Percentiles rank a stretch among this genome's conserved stretches.
Evolutionary conservation across 2,888 invertebrate species (phyloP).

Genomic region (Macrostomum cliftonense): DNA sequence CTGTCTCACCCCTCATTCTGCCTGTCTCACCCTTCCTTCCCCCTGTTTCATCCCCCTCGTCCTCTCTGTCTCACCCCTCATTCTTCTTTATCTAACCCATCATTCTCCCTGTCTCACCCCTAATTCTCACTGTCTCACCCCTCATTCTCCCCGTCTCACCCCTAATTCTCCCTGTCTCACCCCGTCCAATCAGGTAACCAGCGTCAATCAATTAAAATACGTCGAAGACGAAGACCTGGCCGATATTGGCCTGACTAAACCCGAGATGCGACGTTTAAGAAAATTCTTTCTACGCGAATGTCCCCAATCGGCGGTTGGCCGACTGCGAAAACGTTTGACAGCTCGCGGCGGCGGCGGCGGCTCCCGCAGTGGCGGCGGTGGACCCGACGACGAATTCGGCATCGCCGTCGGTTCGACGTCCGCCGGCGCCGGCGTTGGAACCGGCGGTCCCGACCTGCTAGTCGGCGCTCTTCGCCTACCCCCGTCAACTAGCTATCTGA

Average conservation of each 20-base stretch:
- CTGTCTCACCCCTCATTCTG: too few species aligned
- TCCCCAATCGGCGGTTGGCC: conserved; percentile 74
- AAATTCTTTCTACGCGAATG: conserved; percentile 81
- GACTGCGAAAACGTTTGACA: conserved; percentile 53
- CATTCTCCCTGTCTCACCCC: too few species aligned
- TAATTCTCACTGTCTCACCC: too few species aligned
- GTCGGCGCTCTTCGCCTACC: conserved; percentile 19
- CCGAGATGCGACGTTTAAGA: conserved; percentile 77
- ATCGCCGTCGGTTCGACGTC: neutral
- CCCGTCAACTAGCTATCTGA: conserved; percentile 46
- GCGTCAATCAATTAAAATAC: conserved; percentile 52
- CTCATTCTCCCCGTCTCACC: too few species aligned
- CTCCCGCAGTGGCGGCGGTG: neutral
- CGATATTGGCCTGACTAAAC: conserved; percentile 75
- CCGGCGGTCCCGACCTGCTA: conserved; percentile 15
- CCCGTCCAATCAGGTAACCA: conserved; percentile 4
- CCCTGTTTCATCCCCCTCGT: too few species aligned
- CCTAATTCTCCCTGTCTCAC: too few species aligned
- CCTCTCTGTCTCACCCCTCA: too few species aligned
- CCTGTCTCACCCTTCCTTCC: too few species aligned
- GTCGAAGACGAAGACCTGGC: conserved; percentile 74
- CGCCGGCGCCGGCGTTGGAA: too few species aligned
- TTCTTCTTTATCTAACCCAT: too few species aligned
- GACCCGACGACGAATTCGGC: neutral
- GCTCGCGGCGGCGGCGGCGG: neutral